A percentile compares a stretch with the other conserved stretches of the same genome.
Evolutionary conservation across 2,797 vertebrate species (phyloP).

Genomic region (Oreochromis grahami): DNA sequence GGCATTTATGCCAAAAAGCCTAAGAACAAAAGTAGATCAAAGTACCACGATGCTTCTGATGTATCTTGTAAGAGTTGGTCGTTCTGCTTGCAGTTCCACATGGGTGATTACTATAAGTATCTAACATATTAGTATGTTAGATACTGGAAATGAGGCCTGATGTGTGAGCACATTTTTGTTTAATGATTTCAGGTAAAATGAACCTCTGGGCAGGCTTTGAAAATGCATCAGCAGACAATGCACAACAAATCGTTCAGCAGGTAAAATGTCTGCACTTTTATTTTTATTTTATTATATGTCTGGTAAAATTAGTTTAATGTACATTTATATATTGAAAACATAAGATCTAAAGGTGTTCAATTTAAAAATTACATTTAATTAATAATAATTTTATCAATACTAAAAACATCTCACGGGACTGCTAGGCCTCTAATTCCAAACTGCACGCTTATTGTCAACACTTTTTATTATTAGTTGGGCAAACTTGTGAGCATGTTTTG

Average conservation of each 20-base stretch:
- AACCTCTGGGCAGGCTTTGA: constrained; percentile 52
- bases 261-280: constrained; percentile 35
- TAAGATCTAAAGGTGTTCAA: neutral
- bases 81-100: neutral
- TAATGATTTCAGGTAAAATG: constrained; percentile 57
- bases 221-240: constrained; percentile 24
- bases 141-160: neutral
- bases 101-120: neutral
- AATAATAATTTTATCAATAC: neutral
- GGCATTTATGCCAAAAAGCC: neutral
- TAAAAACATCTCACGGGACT: neutral
- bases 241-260: constrained; percentile 45
- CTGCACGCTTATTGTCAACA: neutral
- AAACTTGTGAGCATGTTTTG: constrained; percentile 36
- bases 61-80: neutral
- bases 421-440: neutral
- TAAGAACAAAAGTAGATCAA: neutral
- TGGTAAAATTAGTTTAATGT: neutral
- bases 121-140: neutral
- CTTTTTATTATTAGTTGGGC: constrained; percentile 36
- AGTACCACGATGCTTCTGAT: neutral
- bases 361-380: neutral
- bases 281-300: neutral
- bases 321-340: neutral
- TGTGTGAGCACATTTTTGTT: neutral